Conservation (phyloP, 2,797 vertebrate genomes). For the Furcifer pardalis region DNA sequence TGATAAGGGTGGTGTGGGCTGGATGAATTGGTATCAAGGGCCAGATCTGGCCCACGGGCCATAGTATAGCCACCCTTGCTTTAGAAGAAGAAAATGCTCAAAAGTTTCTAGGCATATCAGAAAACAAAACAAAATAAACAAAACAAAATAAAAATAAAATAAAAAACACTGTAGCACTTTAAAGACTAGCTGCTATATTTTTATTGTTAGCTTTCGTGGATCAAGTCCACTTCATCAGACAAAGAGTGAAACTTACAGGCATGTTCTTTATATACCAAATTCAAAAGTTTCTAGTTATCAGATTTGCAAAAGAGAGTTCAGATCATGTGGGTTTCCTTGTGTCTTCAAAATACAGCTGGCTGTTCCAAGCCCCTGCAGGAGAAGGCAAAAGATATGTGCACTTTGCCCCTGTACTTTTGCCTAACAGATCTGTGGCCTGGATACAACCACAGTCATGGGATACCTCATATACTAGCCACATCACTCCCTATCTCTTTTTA, state of each 20-base stretch:
- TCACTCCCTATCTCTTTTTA: background rate
- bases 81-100: background rate
- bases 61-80: no score
- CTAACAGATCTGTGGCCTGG: background rate
- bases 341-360: background rate
- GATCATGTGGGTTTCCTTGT: background rate
- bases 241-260: no score
- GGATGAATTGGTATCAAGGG: no score
- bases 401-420: background rate
- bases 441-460: background rate
- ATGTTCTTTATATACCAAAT: no score
- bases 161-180: no score
- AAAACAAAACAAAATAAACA: no score
- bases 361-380: background rate
- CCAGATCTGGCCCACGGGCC: no score
- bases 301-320: constrained; percentile 3
- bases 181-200: no score
- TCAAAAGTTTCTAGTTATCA: background rate
- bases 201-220: no score
- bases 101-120: background rate
- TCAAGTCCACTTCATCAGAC: no score
- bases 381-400: background rate
- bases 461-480: background rate
- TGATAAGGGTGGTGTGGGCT: no score
- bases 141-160: no score